Percentiles rank a stretch among this genome's conserved stretches.
phyloP scores from a whole-genome alignment of 2,888 invertebrate genomes.

The Baccha elongata region DNA sequence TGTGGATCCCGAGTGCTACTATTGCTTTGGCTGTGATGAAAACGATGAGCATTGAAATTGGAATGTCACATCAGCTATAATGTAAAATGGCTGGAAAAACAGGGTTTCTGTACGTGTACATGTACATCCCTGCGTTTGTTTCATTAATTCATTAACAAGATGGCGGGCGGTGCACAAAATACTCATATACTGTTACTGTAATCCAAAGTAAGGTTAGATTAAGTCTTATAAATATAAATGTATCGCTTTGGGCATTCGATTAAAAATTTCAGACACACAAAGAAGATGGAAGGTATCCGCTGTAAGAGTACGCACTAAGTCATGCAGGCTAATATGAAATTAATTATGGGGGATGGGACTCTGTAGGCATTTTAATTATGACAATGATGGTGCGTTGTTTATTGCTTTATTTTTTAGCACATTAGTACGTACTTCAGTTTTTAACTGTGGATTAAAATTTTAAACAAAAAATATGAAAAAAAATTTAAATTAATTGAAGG shows the following conservation, averaged over 20 bases:
- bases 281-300: too few relatives aligned
- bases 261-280: neutral
- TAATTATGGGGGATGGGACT: too few relatives aligned
- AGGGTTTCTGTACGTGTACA: conserved; percentile 14
- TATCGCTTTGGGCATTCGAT: conserved; percentile 2
- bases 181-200: conserved; percentile 50
- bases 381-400: too few relatives aligned
- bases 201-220: conserved; percentile 29
- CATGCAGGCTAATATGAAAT: too few relatives aligned
- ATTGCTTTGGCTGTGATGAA: conserved; percentile 25
- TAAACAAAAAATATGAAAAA: too few relatives aligned
- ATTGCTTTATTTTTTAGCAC: too few relatives aligned
- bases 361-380: too few relatives aligned
- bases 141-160: conserved; percentile 64
- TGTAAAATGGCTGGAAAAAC: neutral
- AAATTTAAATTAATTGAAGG: too few relatives aligned
- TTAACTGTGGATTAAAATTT: too few relatives aligned
- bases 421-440: too few relatives aligned
- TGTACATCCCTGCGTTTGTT: conserved; percentile 45
- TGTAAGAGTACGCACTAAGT: too few relatives aligned
- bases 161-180: conserved; percentile 39
- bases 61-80: conserved; percentile 43
- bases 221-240: conserved; percentile 1
- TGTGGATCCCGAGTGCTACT: conserved; percentile 62
- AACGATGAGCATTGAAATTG: conserved; percentile 50